These are phyloP conservation scores for Megalops atlanticus DNA, from an alignment of 2,113 vertebrate species.

Conservation along the genomic window DNA sequence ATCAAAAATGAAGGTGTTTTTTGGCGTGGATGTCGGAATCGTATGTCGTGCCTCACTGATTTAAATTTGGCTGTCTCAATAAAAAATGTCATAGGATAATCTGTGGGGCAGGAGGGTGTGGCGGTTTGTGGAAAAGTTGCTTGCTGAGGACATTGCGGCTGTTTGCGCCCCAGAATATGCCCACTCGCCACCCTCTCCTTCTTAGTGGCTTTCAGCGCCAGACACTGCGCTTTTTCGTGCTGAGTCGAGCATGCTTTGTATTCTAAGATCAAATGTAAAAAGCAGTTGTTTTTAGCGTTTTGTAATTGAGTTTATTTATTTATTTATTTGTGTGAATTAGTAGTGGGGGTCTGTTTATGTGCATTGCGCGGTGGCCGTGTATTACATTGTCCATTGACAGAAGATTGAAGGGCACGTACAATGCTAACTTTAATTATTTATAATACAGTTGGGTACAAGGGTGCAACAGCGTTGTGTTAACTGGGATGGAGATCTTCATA, in stretches of 20 bases:
- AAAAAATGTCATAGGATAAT: neutral
- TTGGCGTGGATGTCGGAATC: too few species aligned
- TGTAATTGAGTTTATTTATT: too few species aligned
- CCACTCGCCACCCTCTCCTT: neutral
- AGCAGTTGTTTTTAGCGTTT: too few species aligned
- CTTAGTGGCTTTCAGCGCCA: neutral
- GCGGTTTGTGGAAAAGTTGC: neutral
- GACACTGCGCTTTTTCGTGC: neutral
- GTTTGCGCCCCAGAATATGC: neutral
- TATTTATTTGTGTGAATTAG: too few species aligned
- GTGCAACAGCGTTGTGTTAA: neutral
- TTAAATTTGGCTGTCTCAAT: neutral
- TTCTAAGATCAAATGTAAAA: too few species aligned
- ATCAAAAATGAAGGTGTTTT: too few species aligned
- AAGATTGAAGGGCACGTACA: neutral
- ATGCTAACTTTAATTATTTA: neutral
- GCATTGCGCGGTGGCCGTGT: too few species aligned
- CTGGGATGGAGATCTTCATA: neutral
- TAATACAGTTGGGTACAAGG: neutral
- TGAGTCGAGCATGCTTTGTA: too few species aligned
- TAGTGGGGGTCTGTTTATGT: too few species aligned
- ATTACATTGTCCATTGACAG: neutral
- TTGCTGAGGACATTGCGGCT: neutral
- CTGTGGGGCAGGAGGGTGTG: neutral
- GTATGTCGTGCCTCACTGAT: neutral